Base-by-base conservation (phyloP, 2,113 vertebrate genomes). In the Antechinus stuartii region DNA sequence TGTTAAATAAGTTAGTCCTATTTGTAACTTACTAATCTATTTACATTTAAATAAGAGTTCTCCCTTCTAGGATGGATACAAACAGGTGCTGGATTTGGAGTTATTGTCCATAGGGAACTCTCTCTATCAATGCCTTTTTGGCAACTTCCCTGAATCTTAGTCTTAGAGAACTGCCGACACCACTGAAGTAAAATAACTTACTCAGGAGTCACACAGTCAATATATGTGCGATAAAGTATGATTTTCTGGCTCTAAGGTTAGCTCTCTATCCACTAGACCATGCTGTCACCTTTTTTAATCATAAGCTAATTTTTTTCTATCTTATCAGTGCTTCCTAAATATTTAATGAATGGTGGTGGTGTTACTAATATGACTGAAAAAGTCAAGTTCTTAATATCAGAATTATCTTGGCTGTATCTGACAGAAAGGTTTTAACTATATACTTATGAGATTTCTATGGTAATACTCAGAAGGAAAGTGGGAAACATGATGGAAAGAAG, bases 341-440 rank as follows among this genome's bases (percentile, higher is more conserved):
- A 92, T 96, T 76, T 76, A 76, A 76, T 76, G 68, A 35, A 27
- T 90, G 16, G 42, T 30, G 53, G 30, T 7, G 1, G 19, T 95
- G 27, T 90, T 94, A 96, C 5, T 93, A 14, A 91, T 7, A 56
- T 52, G 93, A 25, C 2, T 42, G 22, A 8, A 68, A 52, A 76
- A 91, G 12, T 35, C 53, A 54, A 61, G 22, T 93, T 97, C 92
- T n/a, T 96, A 55, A 93, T 1, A 94, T 50, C 8, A 53, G 54
- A 47, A 76, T 47, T 57, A n/a, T 90, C 91, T 42, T 94, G 50
- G 49, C 54, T 23, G 68, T 3, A 47, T 53, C 53, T 76, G 61
- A 16, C 11, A 76, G 11, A 54, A 94, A 90, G 1, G 4, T 90
- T 55, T 54, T 94, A 76, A 97, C 61, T 92, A 56, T 1, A 42